Evolutionary conservation across 2,113 vertebrate species (phyloP), one percentile per base, ranked within the genome.

Genomic region (Chaetodon auriga): DNA sequence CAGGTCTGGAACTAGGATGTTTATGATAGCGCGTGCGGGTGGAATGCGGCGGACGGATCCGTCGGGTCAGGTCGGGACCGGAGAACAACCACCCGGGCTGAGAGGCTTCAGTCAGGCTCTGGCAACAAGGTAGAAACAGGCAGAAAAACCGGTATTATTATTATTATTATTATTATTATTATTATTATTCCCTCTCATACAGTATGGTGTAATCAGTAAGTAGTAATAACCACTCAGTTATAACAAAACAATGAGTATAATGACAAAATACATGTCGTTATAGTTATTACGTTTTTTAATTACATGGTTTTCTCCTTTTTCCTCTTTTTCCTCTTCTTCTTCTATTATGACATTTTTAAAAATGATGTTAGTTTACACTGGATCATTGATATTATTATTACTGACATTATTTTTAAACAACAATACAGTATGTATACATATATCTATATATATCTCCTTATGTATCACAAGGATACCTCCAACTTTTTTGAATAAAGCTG

Each of bases 21-120:
- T 96, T 95, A 95, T 91, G 87, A 91, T 89, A 92, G 83, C 80
- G 90, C 89, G 90, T 81, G 82, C 83, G 85, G 87, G 83, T 92
- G 95, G 95, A 95, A 95, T 95, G 95, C 82, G 71, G 84, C 82
- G 85, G 91, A 93, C 91, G 88, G 90, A 93, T 92, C 89, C 90
- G 61, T 48, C 78, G 86, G 94, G 93, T 95, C 93, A 93, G 80
- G 71, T 70, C 85, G 82, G 78, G 83, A 92, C 91, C 87, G 64
- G 73, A 71, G 87, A 71, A 80, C 80, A 70, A 62, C 65, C 76
- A 68, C 53, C 69, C 58, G 72, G 72, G 5, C 58, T 49, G 53
- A 72, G 19, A 68, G 25, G 18, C 61, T 55, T 11, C 63, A 74
- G 30, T 3, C 62, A 74, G 64, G 23, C 58, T 30, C 61, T 43